Conservation (phyloP, 2,888 invertebrate genomes). For the Cataglyphis altisquamis region DNA sequence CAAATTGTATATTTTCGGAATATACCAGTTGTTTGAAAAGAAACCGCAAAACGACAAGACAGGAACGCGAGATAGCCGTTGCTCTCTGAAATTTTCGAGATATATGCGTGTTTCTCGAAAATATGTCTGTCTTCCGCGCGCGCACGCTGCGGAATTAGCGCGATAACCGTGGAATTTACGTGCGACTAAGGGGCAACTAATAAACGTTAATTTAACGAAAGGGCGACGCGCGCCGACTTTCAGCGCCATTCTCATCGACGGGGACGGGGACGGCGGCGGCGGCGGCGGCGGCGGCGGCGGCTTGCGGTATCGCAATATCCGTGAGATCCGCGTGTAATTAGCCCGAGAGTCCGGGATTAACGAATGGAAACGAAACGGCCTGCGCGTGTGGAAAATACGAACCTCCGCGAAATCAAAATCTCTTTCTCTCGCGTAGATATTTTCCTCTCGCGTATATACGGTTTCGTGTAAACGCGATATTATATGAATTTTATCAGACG, state of each 20-base stretch:
- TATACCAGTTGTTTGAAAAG: neutral
- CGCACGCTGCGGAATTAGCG: conserved; percentile 63
- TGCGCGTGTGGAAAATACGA: conserved; percentile 44
- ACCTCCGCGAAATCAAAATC: conserved; percentile 30
- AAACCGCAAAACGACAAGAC: conserved; percentile 22
- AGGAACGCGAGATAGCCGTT: conserved; percentile 11
- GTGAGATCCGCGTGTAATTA: conserved; percentile 65
- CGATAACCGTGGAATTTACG: conserved; percentile 70
- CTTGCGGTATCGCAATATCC: conserved; percentile 57
- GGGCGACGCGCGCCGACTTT: conserved; percentile 68
- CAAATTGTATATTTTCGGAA: conserved; percentile 30
- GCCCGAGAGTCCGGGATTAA: conserved; percentile 44
- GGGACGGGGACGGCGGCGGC: conserved; percentile 41
- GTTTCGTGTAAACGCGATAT: neutral
- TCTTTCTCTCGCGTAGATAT: neutral
- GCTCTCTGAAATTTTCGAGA: conserved; percentile 61
- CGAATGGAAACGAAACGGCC: conserved; percentile 53
- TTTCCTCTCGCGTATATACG: neutral
- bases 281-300: conserved; percentile 54
- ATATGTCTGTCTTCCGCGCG: conserved; percentile 55
- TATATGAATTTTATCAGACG: neutral
- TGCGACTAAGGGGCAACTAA: conserved; percentile 75
- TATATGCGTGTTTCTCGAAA: no score
- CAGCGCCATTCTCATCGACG: conserved; percentile 47
- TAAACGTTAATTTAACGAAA: conserved; percentile 81